Conservation (phyloP, 2,113 vertebrate species). For the Grantiella picta region DNA sequence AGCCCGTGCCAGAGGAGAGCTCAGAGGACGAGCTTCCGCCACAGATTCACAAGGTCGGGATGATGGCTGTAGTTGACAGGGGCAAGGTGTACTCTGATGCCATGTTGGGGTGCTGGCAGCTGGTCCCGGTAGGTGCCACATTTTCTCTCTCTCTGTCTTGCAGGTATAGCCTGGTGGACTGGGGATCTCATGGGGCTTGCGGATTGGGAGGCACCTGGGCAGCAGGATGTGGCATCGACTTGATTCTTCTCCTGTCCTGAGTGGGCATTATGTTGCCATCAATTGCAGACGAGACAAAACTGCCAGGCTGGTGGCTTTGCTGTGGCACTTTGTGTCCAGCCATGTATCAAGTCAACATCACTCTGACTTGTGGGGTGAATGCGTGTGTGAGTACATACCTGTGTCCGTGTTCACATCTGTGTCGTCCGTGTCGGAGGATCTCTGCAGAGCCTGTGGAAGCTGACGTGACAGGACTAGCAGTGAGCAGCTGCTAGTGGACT, state of each 20-base stretch:
- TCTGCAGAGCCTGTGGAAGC: background rate
- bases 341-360: background rate
- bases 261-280: slow-evolving; percentile 24
- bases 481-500: background rate
- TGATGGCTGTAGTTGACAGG: background rate
- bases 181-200: slow-evolving; percentile 31
- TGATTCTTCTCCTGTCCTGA: background rate
- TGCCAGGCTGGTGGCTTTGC: background rate
- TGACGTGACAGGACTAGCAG: background rate
- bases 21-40: slow-evolving; percentile 93
- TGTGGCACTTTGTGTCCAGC: slow-evolving; percentile 30
- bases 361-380: slow-evolving; percentile 50
- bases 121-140: background rate
- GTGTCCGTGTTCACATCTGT: slow-evolving; percentile 65
- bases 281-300: background rate
- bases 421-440: slow-evolving; percentile 28
- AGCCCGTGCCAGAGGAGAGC: slow-evolving; percentile 89
- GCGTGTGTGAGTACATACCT: slow-evolving; percentile 66
- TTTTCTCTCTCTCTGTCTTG: slow-evolving; percentile 9
- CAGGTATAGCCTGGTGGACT: slow-evolving; percentile 71
- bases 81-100: background rate
- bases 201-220: slow-evolving; percentile 14
- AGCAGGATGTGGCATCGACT: slow-evolving; percentile 1
- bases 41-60: slow-evolving; percentile 87
- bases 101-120: background rate